Conservation (phyloP, 2,113 vertebrate genomes). For the Corydoras maculifer region DNA sequence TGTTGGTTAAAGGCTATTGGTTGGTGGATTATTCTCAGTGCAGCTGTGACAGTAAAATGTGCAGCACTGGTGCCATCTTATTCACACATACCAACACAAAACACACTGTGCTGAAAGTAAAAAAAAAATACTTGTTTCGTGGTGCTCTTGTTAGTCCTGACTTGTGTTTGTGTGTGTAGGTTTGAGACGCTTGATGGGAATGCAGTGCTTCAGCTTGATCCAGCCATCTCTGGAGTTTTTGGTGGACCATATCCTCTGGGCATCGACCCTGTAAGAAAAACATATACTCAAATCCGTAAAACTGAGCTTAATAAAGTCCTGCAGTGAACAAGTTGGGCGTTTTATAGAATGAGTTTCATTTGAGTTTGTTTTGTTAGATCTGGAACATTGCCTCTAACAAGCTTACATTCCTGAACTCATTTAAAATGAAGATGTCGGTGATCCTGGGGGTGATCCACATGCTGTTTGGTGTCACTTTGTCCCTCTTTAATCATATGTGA, state of each 20-base stretch:
- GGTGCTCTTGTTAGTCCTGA: too few relatives aligned
- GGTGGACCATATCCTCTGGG: constrained; percentile 89
- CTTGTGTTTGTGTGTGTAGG: constrained; percentile 47
- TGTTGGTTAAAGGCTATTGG: too few relatives aligned
- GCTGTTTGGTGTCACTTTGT: constrained; percentile 86
- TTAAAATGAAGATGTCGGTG: constrained; percentile 99
- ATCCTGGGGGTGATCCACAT: constrained; percentile 93
- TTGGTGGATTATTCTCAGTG: too few relatives aligned
- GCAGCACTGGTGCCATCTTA: too few relatives aligned
- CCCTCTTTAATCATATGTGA: constrained; percentile 92
- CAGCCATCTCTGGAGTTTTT: constrained; percentile 81
- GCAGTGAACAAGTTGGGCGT: background rate
- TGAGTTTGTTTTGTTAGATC: constrained; percentile 65
- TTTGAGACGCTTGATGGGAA: constrained; percentile 69
- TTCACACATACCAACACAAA: too few relatives aligned
- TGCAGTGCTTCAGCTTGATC: constrained; percentile 80
- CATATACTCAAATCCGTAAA: background rate
- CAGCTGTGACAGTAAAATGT: too few relatives aligned
- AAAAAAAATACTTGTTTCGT: too few relatives aligned
- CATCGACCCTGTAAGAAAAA: constrained; percentile 83
- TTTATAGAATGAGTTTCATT: background rate
- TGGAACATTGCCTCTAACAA: constrained; percentile 96
- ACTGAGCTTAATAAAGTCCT: background rate
- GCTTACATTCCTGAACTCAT: constrained; percentile 94
- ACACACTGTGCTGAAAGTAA: too few relatives aligned